phyloP scores from a whole-genome alignment of 1,140 invertebrate species.

The Caenorhabditis inopinata region DNA sequence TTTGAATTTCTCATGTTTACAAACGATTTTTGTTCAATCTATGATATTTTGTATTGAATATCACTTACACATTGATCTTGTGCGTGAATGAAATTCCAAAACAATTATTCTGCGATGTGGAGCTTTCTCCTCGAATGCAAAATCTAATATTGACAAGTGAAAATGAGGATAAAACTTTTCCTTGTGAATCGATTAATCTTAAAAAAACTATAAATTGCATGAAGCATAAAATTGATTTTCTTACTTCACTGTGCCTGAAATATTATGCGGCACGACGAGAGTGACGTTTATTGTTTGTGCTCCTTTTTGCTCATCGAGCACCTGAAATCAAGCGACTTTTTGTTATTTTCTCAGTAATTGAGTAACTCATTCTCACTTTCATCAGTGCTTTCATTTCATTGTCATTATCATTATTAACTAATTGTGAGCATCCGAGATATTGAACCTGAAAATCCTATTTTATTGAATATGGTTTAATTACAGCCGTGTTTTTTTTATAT shows the following conservation, averaged over 20 bases:
- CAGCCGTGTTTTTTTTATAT: no score
- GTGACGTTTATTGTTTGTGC: conserved; percentile 77
- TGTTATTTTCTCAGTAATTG: no score
- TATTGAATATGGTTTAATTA: no score
- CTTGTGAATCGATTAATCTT: conserved; percentile 33
- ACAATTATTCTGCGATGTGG: conserved; percentile 80
- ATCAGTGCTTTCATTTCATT: conserved; percentile 78
- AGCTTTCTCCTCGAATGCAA: conserved; percentile 85
- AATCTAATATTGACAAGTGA: conserved; percentile 89
- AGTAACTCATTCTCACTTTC: conserved; percentile 77
- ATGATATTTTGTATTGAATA: background rate
- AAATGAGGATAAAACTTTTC: conserved; percentile 71
- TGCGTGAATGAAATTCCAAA: conserved; percentile 97
- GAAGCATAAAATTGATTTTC: background rate
- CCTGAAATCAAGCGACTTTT: conserved; percentile 55
- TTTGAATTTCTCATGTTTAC: no score
- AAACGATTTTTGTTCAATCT: no score
- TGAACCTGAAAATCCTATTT: conserved; percentile 74
- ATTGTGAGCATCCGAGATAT: conserved; percentile 87
- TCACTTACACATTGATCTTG: conserved; percentile 67
- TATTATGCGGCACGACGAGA: conserved; percentile 84
- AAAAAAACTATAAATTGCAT: background rate
- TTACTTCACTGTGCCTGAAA: conserved; percentile 74
- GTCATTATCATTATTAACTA: conserved; percentile 89
- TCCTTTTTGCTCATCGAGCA: conserved; percentile 77